Percentiles rank a stretch among this genome's conserved stretches.
Evolutionary conservation across 1,140 invertebrate species (phyloP).

Genomic region (Mycetomoellerius zeteki): DNA sequence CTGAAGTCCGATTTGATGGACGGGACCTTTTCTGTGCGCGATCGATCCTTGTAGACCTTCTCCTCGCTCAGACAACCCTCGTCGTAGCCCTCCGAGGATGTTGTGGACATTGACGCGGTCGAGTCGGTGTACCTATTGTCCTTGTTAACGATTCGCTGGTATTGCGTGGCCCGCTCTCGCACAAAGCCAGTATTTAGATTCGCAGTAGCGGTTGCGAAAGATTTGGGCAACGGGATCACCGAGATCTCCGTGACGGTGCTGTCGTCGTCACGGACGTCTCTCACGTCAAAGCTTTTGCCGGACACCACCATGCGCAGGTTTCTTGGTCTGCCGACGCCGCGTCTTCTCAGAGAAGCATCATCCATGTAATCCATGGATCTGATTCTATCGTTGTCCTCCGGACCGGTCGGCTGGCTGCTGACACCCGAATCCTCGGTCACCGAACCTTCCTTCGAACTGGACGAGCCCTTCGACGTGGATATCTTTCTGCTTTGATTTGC

Average conservation of each 20-base stretch:
- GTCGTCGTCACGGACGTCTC: conserved; percentile 88
- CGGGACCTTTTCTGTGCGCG: conserved; percentile 85
- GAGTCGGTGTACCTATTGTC: conserved; percentile 84
- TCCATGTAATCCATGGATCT: conserved; percentile 82
- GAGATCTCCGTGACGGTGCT: conserved; percentile 88
- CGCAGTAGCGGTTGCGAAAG: conserved; percentile 74
- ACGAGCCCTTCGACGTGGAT: conserved; percentile 76
- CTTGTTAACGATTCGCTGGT: conserved; percentile 86
- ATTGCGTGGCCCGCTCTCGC: conserved; percentile 86
- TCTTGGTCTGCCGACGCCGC: conserved; percentile 85
- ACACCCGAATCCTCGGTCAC: conserved; percentile 89
- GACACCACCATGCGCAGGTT: conserved; percentile 88
- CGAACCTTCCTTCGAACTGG: conserved; percentile 86
- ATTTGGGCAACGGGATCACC: conserved; percentile 87
- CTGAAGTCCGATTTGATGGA: conserved; percentile 82
- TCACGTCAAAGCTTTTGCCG: conserved; percentile 88
- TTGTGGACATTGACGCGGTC: conserved; percentile 85
- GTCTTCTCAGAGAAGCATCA: conserved; percentile 74
- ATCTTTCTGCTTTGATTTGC: conserved; percentile 88
- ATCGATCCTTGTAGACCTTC: conserved; percentile 86
- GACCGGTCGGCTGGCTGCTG: conserved; percentile 87
- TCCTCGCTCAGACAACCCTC: conserved; percentile 86
- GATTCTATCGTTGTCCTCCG: conserved; percentile 75
- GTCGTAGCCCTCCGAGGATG: conserved; percentile 87
- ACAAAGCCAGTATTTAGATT: conserved; percentile 85